A percentile compares a stretch with the other conserved stretches of the same genome.
phyloP scores from a whole-genome alignment of 2,113 vertebrate genomes.

The Gulo gulo region DNA sequence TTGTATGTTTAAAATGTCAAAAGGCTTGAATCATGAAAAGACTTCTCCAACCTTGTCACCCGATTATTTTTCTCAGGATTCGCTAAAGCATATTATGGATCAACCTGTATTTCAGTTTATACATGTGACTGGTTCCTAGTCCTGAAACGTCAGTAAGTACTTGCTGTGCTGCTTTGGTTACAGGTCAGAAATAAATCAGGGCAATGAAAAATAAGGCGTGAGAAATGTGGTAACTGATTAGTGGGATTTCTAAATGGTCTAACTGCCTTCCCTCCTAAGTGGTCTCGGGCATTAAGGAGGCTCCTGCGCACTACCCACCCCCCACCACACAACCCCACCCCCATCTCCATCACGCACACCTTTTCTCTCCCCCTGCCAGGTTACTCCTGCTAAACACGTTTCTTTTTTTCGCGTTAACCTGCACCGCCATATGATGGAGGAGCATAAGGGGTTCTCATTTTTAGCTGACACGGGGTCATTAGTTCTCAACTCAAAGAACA shows the following conservation, averaged over 20 bases:
- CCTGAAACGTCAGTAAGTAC: slow-evolving; percentile 48
- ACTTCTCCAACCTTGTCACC: slow-evolving; percentile 56
- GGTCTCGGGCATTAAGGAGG: slow-evolving; percentile 40
- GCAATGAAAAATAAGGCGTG: slow-evolving; percentile 49
- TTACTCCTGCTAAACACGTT: slow-evolving; percentile 77
- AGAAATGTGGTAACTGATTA: slow-evolving; percentile 25
- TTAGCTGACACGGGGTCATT: slow-evolving; percentile 85
- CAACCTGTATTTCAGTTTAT: slow-evolving; percentile 74
- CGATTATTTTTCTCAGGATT: slow-evolving; percentile 72
- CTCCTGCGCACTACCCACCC: slow-evolving; percentile 6
- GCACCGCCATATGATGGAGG: slow-evolving; percentile 78
- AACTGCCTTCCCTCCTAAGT: background rate
- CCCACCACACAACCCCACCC: background rate
- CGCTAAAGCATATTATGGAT: slow-evolving; percentile 67
- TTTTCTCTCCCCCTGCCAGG: background rate
- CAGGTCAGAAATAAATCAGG: slow-evolving; percentile 72
- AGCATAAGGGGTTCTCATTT: slow-evolving; percentile 84
- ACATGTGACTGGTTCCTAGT: slow-evolving; percentile 65
- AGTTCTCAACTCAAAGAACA: slow-evolving; percentile 80
- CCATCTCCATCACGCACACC: slow-evolving; percentile 20
- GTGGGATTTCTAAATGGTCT: background rate
- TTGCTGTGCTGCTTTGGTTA: slow-evolving; percentile 9
- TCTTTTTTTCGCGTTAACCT: slow-evolving; percentile 82
- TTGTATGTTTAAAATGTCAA: slow-evolving; percentile 66
- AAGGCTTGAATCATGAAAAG: slow-evolving; percentile 69